Evolutionary conservation across 2,113 vertebrate genomes (phyloP), one percentile per base, ranked within the genome.

Genomic region (Galbula dea): DNA sequence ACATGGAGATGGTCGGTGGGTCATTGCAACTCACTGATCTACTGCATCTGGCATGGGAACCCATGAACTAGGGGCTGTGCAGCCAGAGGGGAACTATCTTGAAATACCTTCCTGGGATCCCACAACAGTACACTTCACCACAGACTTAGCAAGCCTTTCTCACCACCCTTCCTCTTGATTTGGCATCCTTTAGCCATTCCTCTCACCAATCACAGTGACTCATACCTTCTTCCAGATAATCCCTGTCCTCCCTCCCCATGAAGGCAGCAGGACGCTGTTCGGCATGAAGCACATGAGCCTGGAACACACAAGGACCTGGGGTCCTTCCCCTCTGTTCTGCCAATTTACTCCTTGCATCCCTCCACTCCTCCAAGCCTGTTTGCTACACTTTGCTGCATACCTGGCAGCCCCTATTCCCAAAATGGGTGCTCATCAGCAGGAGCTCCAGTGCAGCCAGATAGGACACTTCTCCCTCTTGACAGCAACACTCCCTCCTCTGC

Each of bases 11-110:
- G 22, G 27, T 7, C 29, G 55, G 4, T 34, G 73, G 34, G 43
- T 78, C 32, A 1, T 1, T 14, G 43, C 8, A 1, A 8, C 41
- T 62, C 61, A 1, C 22, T 37, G 66, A n/a, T 57, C 65, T 9
- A 0, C n/a, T 43, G 54, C 74, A 8, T 4, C 51, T 30, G 52
- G 52, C 11, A 2, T 0, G 3, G 29, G 34, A 26, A 81, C 37
- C 59, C 65, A 45, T 0, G 2, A 41, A 6, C 17, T 3, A 7
- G 34, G 29, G 30, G 49, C 30, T 43, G 29, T 17, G 29, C 39
- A 75, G 62, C 30, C 71, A 69, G 26, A 45, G 24, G 51, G 20
- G 80, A 72, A 29, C 15, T 7, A 7, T 4, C 48, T 36, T 30
- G 32, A 58, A 90, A 58, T 3, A 26, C 43, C 29, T 81, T 22